These are phyloP conservation scores for Xiphophorus couchianus DNA, from an alignment of 2,113 vertebrate species.

Conservation along the genomic window DNA sequence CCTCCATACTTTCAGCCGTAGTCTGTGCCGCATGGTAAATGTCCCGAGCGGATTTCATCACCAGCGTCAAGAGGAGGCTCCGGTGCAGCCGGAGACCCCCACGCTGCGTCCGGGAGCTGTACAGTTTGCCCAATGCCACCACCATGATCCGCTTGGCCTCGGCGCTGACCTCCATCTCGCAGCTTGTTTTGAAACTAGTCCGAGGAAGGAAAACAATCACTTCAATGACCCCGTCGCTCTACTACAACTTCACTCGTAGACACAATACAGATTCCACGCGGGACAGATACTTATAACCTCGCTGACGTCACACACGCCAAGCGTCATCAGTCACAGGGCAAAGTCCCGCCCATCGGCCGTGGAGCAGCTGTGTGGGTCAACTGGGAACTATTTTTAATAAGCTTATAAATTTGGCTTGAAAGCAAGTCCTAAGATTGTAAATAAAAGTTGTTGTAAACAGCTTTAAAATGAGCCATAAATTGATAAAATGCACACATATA, in stretches of 20 bases:
- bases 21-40: slow-evolving; percentile 65
- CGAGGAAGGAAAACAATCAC: slow-evolving; percentile 7
- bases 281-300: slow-evolving; percentile 59
- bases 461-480: not conserved
- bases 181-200: slow-evolving; percentile 27
- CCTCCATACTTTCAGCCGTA: not conserved
- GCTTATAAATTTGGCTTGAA: not conserved
- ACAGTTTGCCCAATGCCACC: slow-evolving; percentile 70
- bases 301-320: slow-evolving; percentile 31
- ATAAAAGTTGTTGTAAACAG: not conserved
- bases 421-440: not conserved
- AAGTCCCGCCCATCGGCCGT: slow-evolving; percentile 36
- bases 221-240: not conserved
- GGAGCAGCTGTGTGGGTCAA: not conserved
- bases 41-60: slow-evolving; percentile 72
- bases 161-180: slow-evolving; percentile 67
- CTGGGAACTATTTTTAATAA: not conserved
- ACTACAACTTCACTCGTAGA: slow-evolving; percentile 34
- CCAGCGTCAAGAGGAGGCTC: slow-evolving; percentile 67
- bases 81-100: slow-evolving; percentile 71
- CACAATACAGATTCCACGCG: slow-evolving; percentile 7
- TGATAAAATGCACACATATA: too few species aligned
- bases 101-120: slow-evolving; percentile 65
- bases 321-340: slow-evolving; percentile 2
- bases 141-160: slow-evolving; percentile 76